These are phyloP conservation scores for Naso thynnoides DNA, from an alignment of 2,797 vertebrate species.

Conservation along the genomic window DNA sequence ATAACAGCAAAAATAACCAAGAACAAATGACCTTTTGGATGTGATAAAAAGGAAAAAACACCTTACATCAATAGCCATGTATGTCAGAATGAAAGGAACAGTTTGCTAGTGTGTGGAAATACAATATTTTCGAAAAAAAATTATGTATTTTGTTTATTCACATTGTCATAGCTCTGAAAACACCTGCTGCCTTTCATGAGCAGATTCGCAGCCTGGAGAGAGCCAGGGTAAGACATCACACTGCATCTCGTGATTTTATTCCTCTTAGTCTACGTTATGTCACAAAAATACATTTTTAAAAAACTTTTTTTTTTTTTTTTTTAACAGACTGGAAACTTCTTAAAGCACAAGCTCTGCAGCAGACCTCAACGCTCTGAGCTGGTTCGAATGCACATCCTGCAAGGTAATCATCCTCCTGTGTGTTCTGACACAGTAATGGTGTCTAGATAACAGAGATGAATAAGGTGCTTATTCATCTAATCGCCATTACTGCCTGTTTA, in stretches of 20 bases:
- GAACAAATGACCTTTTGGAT: background rate
- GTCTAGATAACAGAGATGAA: constrained; percentile 35
- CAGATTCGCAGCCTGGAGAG: constrained; percentile 96
- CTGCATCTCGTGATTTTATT: background rate
- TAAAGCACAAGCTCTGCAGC: constrained; percentile 98
- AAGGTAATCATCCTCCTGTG: constrained; percentile 85
- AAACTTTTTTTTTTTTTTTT: background rate
- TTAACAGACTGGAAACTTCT: constrained; percentile 93
- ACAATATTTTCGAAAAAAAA: background rate
- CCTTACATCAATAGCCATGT: constrained; percentile 1
- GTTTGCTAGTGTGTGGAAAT: constrained; percentile 6
- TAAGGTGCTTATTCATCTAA: constrained; percentile 39
- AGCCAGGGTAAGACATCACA: constrained; percentile 89
- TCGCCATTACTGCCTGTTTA: constrained; percentile 22
- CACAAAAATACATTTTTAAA: background rate
- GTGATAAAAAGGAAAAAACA: background rate
- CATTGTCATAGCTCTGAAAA: constrained; percentile 91
- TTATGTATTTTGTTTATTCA: constrained; percentile 29
- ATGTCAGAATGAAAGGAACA: background rate
- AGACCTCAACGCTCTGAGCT: constrained; percentile 93
- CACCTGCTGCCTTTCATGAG: constrained; percentile 94
- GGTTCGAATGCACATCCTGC: constrained; percentile 97
- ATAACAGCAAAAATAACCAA: background rate
- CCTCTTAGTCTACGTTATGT: background rate
- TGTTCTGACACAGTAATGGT: background rate